These are phyloP conservation scores for Pycnonotus jocosus DNA, from an alignment of 2,113 vertebrate species.

Conservation along the genomic window DNA sequence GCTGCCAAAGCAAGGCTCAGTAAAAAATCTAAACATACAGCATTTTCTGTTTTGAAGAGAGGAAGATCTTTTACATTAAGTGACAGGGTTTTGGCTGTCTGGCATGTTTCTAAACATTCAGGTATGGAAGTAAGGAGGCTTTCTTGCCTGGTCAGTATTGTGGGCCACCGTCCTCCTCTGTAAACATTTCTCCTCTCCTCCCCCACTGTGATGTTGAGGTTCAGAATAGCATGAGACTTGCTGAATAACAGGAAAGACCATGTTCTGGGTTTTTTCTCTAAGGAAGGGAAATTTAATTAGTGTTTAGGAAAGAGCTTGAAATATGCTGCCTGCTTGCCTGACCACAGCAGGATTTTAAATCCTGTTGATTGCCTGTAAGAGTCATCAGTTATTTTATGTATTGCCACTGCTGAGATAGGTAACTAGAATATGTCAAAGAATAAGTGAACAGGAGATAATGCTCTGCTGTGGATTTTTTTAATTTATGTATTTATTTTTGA, in stretches of 20 bases:
- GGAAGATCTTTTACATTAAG: neutral
- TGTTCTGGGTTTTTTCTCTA: neutral
- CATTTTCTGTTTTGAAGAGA: neutral
- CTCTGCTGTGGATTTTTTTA: neutral
- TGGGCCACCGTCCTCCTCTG: neutral
- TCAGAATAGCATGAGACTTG: constrained; percentile 6
- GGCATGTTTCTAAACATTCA: neutral
- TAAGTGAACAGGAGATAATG: neutral
- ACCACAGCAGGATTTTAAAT: neutral
- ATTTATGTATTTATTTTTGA: neutral
- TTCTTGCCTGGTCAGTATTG: neutral
- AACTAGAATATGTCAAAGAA: neutral
- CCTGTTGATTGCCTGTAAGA: neutral
- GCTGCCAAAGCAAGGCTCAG: neutral
- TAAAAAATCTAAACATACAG: neutral
- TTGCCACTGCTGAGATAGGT: neutral
- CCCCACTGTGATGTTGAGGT: fast-evolving
- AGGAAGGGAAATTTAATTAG: neutral
- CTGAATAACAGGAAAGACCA: constrained; percentile 39
- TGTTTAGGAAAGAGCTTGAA: constrained; percentile 30
- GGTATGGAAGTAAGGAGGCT: neutral
- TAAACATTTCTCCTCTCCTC: neutral
- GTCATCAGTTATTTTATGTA: neutral
- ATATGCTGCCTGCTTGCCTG: neutral
- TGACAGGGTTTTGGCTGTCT: neutral